Evolutionary conservation across 92 coral and sea anemone species (phyloP).

Genomic region (Zoanthus solanderi): DNA sequence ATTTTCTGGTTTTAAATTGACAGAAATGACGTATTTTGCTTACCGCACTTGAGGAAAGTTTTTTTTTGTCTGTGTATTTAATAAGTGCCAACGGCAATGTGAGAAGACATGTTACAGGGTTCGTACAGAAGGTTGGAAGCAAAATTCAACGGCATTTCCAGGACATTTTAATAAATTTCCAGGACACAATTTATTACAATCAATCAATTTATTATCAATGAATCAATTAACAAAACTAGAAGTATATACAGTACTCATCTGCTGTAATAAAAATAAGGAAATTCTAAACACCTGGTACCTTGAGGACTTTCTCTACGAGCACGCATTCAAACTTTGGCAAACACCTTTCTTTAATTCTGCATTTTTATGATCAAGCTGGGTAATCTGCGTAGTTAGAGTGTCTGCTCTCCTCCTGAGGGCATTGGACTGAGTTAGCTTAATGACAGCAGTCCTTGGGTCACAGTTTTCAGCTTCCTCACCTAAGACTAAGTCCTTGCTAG

Average conservation of each 20-base stretch:
- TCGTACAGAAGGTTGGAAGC: conserved; percentile 12
- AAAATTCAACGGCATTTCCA: not conserved
- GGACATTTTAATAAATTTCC: not conserved
- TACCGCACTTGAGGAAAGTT: too few relatives aligned
- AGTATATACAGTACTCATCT: too few relatives aligned
- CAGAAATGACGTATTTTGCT: too few relatives aligned
- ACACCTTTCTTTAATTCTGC: conserved; percentile 26
- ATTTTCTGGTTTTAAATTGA: too few relatives aligned
- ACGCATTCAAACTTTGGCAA: conserved; percentile 1
- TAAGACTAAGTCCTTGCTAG: conserved; percentile 9
- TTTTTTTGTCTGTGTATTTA: too few relatives aligned
- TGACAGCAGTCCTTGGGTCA: too few relatives aligned
- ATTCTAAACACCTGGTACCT: conserved; percentile 3
- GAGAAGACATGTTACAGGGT: not conserved
- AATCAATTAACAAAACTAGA: too few relatives aligned
- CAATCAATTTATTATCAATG: too few relatives aligned
- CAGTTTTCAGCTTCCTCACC: conserved; percentile 2
- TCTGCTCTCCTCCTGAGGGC: not conserved
- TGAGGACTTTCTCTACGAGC: not conserved
- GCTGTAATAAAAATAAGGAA: not conserved
- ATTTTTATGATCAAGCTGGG: conserved; percentile 20
- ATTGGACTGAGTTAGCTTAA: not conserved
- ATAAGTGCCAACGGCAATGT: too few relatives aligned
- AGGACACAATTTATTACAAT: not conserved
- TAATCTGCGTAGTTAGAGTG: not conserved